Evolutionary conservation across 2,888 invertebrate species (phyloP).

Genomic region (Poecilobothrus nobilitatus): DNA sequence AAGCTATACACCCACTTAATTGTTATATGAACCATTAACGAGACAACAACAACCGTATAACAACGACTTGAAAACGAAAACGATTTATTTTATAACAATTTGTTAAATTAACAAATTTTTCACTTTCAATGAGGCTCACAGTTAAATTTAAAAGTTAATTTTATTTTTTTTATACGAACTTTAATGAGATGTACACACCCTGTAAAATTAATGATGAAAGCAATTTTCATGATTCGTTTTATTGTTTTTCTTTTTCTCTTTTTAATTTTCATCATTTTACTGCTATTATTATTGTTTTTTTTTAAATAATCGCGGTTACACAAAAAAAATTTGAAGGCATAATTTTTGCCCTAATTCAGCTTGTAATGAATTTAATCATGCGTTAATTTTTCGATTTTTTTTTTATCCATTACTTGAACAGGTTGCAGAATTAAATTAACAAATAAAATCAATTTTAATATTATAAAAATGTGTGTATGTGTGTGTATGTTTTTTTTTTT

Average conservation of each 20-base stretch:
- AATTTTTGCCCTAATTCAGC: background rate
- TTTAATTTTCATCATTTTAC: background rate
- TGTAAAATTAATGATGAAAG: slow-evolving; percentile 4
- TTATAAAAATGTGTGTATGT: background rate
- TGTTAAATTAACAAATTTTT: background rate
- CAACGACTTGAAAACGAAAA: background rate
- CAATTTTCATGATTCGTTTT: background rate
- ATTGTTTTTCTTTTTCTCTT: background rate
- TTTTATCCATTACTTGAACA: background rate
- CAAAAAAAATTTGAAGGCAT: background rate
- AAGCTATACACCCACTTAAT: too few species aligned
- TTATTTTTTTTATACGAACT: background rate
- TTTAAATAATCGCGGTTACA: background rate
- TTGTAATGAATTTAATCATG: slow-evolving; percentile 4
- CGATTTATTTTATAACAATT: background rate
- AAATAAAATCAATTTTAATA: slow-evolving; percentile 6
- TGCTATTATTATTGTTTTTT: background rate
- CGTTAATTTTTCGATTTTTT: background rate
- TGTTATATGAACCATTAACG: too few species aligned
- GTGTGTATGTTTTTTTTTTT: too few species aligned
- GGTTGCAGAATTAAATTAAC: slow-evolving; percentile 3
- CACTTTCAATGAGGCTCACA: background rate
- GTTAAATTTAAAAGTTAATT: background rate
- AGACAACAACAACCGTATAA: too few species aligned
- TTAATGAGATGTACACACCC: slow-evolving; percentile 6